Conservation (phyloP, 1,140 invertebrate species). For the Hyles euphorbiae region DNA sequence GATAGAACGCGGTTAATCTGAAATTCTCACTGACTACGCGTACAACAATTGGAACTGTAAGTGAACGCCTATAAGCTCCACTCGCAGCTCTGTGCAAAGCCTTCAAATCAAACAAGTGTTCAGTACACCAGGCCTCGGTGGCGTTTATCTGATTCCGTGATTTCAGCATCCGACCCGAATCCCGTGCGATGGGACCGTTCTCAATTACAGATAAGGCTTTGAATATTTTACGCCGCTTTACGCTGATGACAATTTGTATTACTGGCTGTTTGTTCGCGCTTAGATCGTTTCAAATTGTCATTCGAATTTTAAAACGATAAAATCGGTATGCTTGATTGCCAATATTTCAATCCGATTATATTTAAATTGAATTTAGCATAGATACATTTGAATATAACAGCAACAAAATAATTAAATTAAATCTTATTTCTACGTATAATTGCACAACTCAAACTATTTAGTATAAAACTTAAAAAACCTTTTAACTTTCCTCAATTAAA, state of each 20-base stretch:
- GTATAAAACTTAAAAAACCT: no score
- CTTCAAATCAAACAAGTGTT: conserved; percentile 41
- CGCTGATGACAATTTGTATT: conserved; percentile 14
- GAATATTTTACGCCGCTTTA: conserved; percentile 16
- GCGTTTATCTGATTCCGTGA: conserved; percentile 22
- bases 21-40: neutral
- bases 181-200: conserved; percentile 17
- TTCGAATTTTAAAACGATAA: no score
- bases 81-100: conserved; percentile 12
- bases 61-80: conserved; percentile 21
- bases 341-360: no score
- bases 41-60: conserved; percentile 4
- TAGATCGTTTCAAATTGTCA: neutral
- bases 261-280: neutral
- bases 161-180: conserved; percentile 13
- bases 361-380: no score
- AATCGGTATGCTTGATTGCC: no score
- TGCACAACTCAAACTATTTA: no score
- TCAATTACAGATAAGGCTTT: conserved; percentile 22
- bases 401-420: no score
- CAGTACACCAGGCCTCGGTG: conserved; percentile 12
- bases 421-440: no score
- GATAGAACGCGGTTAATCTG: no score
- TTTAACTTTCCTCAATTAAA: no score
- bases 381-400: no score